Evolutionary conservation across 2,888 invertebrate genomes (phyloP), one percentile per base, ranked within the genome.

Genomic region (Andrena trimmerana): DNA sequence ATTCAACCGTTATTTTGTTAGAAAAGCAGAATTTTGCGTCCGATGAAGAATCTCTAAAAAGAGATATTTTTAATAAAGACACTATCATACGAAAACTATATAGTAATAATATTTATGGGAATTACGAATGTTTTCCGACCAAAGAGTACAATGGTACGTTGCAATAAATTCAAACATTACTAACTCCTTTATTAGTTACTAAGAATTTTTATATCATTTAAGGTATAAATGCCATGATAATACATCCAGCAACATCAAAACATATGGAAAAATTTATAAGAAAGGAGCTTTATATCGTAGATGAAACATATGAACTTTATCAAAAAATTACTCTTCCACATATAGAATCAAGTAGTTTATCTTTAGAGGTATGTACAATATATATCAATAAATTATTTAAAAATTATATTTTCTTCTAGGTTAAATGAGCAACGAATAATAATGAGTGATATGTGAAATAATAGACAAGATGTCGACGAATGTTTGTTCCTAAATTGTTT

Each of bases 221-320:
- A 98, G 98, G 96, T 89, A 95, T 99, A 3, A 99, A 99, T 93
- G 96, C 97, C 0, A 98, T 98, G 8, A 95, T 99, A 33, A 97
- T 99, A 84, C 97, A 97, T 94, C 99, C 99, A 2, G 99, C 99
- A 0, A 98, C 98, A 36, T 96, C 97, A 73, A 98, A 98, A 92
- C 99, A 99, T 90, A 97, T 99, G 20, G 95, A 96, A 7, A 99
- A 99, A 93, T 99, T 97, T 94, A 95, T 96, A 10, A 95, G 95
- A 42, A 97, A 98, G 89, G 96, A 96, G 74, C 93, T 95, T 2
- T 96, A 97, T 92, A 94, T 99, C 29, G 95, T 99, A 6, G 94
- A 96, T 77, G 99, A 99, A 94, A 98, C 98, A 0, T 96, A 97
- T 0, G 96, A 96, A 33, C 94, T 98, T 70, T 99, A 99, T 92